phyloP scores from a whole-genome alignment of 2,888 invertebrate genomes.

The Harpalus rufipes region DNA sequence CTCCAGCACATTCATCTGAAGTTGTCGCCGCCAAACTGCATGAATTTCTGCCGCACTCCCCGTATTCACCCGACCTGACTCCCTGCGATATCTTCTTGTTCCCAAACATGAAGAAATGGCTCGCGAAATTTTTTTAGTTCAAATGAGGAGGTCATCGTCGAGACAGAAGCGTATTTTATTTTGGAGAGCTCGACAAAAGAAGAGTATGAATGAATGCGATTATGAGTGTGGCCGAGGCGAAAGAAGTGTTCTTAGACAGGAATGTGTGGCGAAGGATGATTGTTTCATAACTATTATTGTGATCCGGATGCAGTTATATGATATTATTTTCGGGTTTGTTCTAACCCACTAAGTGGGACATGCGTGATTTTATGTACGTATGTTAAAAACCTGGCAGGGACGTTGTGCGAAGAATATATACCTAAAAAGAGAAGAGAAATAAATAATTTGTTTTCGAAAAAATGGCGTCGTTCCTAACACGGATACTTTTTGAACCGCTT shows the following conservation, averaged over 20 bases:
- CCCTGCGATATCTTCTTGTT: background rate
- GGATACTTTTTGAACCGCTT: background rate
- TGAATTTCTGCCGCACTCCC: too few species aligned
- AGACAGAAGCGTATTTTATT: constrained; percentile 46
- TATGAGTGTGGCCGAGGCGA: too few species aligned
- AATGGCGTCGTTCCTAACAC: constrained; percentile 3
- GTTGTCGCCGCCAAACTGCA: too few species aligned
- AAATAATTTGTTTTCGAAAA: background rate
- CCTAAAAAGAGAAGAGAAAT: background rate
- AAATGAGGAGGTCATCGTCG: constrained; percentile 14
- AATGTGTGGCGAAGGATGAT: too few species aligned
- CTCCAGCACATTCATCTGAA: constrained; percentile 6
- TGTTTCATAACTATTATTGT: too few species aligned
- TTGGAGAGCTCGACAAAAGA: constrained; percentile 46
- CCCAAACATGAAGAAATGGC: background rate
- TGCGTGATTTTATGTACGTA: too few species aligned
- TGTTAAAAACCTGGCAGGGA: background rate
- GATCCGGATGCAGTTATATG: too few species aligned
- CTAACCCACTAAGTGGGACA: too few species aligned
- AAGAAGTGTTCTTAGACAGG: too few species aligned
- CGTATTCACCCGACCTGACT: background rate
- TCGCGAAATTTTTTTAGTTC: background rate
- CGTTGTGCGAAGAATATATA: background rate
- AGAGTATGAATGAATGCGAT: constrained; percentile 19
- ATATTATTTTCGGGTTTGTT: too few species aligned